A percentile compares a stretch with the other conserved stretches of the same genome.
These are phyloP conservation scores for Tolypeutes matacus DNA, from an alignment of 2,797 vertebrate genomes.

Conservation along the genomic window DNA sequence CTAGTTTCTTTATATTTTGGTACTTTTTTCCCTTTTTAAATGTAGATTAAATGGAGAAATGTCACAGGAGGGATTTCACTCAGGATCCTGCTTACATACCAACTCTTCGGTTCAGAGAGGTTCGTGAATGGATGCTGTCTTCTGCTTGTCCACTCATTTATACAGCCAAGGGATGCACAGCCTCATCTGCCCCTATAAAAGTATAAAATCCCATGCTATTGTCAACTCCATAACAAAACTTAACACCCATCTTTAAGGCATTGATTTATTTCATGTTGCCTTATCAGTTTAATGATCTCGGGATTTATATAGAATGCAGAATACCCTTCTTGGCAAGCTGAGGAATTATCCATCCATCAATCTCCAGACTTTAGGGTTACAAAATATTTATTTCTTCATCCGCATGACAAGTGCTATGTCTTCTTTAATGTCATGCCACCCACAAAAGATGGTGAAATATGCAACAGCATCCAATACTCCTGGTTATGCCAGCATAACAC, in stretches of 20 bases:
- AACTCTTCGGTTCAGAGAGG: conserved; percentile 82
- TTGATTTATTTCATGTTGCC: conserved; percentile 81
- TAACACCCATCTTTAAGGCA: conserved; percentile 79
- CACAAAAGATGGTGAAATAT: conserved; percentile 81
- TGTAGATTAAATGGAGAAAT: background rate
- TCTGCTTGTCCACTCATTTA: conserved; percentile 70
- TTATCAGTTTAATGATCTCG: conserved; percentile 81
- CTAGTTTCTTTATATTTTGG: background rate
- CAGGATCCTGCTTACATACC: conserved; percentile 77
- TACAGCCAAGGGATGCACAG: conserved; percentile 78
- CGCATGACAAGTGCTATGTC: conserved; percentile 81
- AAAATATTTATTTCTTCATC: conserved; percentile 85
- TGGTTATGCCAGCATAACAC: conserved; percentile 73
- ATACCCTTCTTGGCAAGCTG: conserved; percentile 75
- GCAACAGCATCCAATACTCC: conserved; percentile 72
- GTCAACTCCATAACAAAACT: conserved; percentile 80
- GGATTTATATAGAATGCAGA: conserved; percentile 81
- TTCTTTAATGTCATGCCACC: conserved; percentile 84
- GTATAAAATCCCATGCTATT: conserved; percentile 79
- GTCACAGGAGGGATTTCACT: background rate
- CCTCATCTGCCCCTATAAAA: conserved; percentile 68
- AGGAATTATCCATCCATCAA: conserved; percentile 83
- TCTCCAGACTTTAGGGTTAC: conserved; percentile 79
- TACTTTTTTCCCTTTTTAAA: background rate
- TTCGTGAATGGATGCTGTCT: conserved; percentile 79